Evolutionary conservation across 2,113 vertebrate species (phyloP), one percentile per base, ranked within the genome.

Genomic region (Promerops cafer): DNA sequence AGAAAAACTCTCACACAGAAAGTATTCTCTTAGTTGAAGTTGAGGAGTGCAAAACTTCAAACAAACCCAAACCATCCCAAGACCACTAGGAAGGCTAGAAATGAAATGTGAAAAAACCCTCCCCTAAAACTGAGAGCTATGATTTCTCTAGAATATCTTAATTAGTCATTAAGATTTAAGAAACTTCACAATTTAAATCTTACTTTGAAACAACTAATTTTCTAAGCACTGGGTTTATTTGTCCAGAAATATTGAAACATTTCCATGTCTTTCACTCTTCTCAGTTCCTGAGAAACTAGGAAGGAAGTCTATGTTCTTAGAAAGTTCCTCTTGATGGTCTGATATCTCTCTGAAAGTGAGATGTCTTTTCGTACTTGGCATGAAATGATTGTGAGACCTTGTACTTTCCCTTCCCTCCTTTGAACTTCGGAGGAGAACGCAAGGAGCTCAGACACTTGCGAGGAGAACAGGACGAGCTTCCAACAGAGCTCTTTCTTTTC

Each of bases 401-500:
- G 75, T 86, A 96, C 47, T 60, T 96, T 30, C 96, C 85, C 35
- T 79, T 97, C 23, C 90, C 77, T 85, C 91, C 93, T 94, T 95
- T 97, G 79, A 90, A 95, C 45, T 83, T 97, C 0, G 90, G 77
- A 66, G 85, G 83, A 69, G 92, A 92, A 72, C 50, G 83, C 37
- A 89, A 90, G 44, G 90, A 89, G 28, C 56, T 93, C 28, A 70
- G 45, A 54, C 64, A 79, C 40, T 71, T 95, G 40, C 47, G 76
- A 87, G 93, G 71, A 75, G 69, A 89, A 93, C 71, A 87, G 9
- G 81, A 95, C 61, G 87, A 90, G 53, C 39, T 76, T 63, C 70
- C 50, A 79, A 19, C 5, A 60, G 85, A 94, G 52, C 44, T 76
- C 71, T 52, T 92, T 21, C 93, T 95, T 74, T 76, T 95, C 65